Conservation (phyloP, 2,113 vertebrate genomes). For the Tyrannus savana region DNA sequence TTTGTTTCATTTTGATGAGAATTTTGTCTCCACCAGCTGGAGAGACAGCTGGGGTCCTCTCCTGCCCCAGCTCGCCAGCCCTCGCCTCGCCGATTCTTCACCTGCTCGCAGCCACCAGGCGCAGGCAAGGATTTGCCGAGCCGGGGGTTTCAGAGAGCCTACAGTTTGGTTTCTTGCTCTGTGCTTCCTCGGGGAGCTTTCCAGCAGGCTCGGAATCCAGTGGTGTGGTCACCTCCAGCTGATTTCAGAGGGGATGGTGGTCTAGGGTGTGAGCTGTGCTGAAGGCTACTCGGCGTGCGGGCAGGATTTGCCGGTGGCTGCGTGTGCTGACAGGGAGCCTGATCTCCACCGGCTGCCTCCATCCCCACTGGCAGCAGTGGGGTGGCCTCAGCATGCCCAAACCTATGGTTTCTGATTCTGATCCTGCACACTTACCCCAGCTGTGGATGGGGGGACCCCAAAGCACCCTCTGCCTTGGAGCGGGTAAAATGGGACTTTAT, state of each 20-base stretch:
- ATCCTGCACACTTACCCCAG: accelerated
- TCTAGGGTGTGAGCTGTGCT: background rate
- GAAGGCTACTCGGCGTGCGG: accelerated
- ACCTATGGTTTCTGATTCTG: background rate
- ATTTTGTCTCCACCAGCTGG: slow-evolving; percentile 64
- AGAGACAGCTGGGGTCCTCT: slow-evolving; percentile 60
- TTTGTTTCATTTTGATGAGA: slow-evolving; percentile 42
- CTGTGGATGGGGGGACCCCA: accelerated
- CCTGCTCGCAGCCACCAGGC: background rate
- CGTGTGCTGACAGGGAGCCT: accelerated
- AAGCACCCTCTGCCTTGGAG: background rate
- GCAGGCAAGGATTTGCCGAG: background rate
- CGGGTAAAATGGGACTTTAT: background rate
- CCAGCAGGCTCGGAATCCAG: background rate
- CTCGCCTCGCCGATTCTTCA: background rate
- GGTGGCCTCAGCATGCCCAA: background rate
- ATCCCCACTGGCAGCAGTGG: background rate
- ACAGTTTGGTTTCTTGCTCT: background rate
- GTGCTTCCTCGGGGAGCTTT: background rate
- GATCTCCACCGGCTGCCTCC: background rate
- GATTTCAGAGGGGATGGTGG: accelerated
- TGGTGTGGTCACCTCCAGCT: background rate
- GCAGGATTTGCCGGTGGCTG: background rate
- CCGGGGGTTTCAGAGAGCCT: background rate
- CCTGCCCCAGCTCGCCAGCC: slow-evolving; percentile 31